These are phyloP conservation scores for Onychorhynchus coronatus DNA, from an alignment of 2,113 vertebrate species.

Conservation along the genomic window DNA sequence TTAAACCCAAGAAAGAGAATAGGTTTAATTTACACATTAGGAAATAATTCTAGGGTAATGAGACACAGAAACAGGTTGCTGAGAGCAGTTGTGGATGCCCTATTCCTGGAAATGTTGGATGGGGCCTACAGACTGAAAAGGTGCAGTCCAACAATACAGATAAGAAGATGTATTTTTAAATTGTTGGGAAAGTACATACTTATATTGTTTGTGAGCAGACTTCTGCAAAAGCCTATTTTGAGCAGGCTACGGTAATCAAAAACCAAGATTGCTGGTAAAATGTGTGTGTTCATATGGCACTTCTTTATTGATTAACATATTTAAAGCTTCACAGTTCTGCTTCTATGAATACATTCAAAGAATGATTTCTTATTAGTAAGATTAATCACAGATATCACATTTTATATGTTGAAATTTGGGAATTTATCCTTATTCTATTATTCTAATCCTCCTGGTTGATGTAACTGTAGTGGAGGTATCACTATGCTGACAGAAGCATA, in stretches of 20 bases:
- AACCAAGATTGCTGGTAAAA: not conserved
- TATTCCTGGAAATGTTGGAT: not conserved
- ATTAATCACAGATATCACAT: not conserved
- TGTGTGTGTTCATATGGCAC: not conserved
- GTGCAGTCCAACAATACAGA: not conserved
- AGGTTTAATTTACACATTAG: not conserved
- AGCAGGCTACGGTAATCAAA: not conserved
- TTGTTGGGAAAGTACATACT: not conserved
- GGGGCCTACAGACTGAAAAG: not conserved
- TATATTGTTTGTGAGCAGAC: not conserved
- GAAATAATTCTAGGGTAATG: not conserved
- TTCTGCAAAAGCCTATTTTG: not conserved
- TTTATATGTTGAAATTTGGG: not conserved
- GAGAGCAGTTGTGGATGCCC: not conserved
- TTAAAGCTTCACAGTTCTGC: not conserved
- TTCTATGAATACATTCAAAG: not conserved
- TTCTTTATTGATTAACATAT: not conserved
- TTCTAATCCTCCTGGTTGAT: not conserved
- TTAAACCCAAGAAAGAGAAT: not conserved
- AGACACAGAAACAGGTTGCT: not conserved
- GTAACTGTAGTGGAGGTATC: not conserved
- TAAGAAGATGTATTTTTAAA: not conserved
- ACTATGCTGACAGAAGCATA: slow-evolving; percentile 1
- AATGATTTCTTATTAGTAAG: not conserved
- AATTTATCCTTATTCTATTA: not conserved